Conservation (phyloP, 2,113 vertebrate species). For the Onychostruthus taczanowskii region DNA sequence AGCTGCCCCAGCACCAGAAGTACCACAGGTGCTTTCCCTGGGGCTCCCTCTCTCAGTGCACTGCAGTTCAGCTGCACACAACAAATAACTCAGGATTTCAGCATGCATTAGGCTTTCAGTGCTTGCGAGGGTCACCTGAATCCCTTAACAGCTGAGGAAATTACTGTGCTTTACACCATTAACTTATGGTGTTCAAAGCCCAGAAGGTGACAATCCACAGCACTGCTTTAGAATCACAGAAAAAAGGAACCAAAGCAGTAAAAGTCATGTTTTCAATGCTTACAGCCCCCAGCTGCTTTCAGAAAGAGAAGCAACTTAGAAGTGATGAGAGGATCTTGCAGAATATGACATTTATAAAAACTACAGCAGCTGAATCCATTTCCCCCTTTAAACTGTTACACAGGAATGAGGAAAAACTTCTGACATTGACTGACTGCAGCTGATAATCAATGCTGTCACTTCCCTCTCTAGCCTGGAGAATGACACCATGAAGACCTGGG, state of each 20-base stretch:
- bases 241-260: not conserved
- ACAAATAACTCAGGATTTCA: not conserved
- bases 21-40: not conserved
- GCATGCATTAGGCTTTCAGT: not conserved
- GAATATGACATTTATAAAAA: not conserved
- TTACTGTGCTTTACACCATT: not conserved
- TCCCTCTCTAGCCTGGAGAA: not conserved
- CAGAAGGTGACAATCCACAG: not conserved
- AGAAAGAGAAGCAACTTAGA: not conserved
- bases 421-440: not conserved
- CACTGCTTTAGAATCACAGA: not conserved
- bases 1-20: not conserved
- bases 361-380: not conserved
- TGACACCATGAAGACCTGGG: not conserved
- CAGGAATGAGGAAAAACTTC: not conserved
- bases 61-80: not conserved
- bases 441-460: not conserved
- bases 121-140: not conserved
- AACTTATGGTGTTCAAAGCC: not conserved
- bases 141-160: not conserved
- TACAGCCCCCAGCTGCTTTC: not conserved
- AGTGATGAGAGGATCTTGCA: not conserved
- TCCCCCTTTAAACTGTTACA: not conserved
- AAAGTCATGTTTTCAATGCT: not conserved
- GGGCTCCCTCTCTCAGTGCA: not conserved